Evolutionary conservation across 2,113 vertebrate species (phyloP), one percentile per base, ranked within the genome.

Genomic region (Sorex araneus): DNA sequence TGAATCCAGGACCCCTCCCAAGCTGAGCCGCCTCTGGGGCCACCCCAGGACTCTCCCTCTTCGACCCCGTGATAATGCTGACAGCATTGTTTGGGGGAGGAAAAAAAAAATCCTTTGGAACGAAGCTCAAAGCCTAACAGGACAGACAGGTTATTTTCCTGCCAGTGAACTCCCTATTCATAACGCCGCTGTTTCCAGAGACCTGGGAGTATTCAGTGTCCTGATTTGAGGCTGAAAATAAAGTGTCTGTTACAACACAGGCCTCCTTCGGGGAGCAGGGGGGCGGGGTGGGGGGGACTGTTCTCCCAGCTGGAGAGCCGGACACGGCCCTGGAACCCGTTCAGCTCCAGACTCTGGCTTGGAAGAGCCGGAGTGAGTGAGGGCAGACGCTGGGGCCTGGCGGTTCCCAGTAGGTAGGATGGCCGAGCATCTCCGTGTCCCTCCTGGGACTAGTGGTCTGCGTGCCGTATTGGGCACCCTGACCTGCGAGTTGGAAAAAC

Each of bases 141-240:
- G 92, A 95, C 81, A 93, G 94, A 70, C 92, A 94, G 93, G 92
- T 92, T 93, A 47, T 95, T 94, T 95, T 92, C 57, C 89, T 93
- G 60, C 84, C 85, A 91, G 43, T 80, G 88, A 89, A 32, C 74
- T 87, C 64, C 87, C 73, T 91, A 71, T 94, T 95, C 92, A 75
- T 93, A 86, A 86, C 86, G 88, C 86, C 88, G 67, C 60, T 70
- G 57, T 95, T 92, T 96, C 88, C 64, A 90, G 95, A 95, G 90
- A 76, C 50, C 43, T 32, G 92, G 74, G 84, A 87, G 81, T 94
- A 95, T 96, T 95, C 92, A 82, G 69, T 96, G 91, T 93, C 95
- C 84, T 89, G 86, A 90, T 92, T 85, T 89, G 90, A 94, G 93
- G 66, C 87, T 75, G 89, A 85, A 95, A 95, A 89, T 86, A 90